Base-by-base conservation (phyloP, 2,888 invertebrate genomes). In the Mylabris sibirica region DNA sequence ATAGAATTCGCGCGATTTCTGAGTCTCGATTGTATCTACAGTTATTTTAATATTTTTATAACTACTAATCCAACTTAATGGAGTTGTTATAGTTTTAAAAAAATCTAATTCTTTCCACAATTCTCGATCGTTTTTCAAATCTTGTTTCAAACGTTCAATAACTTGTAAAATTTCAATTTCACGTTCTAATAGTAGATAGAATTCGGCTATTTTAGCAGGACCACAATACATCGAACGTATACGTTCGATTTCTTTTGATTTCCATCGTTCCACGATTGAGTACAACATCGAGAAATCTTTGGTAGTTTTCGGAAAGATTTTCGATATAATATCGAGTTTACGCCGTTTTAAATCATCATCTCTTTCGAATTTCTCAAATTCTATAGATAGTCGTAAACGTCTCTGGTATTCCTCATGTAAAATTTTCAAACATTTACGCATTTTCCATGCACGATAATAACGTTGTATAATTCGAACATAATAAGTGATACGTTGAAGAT, bases 21-120 rank as follows among this genome's bases (percentile, higher is more conserved):
- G 93, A 22, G 92, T 93, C 81, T 92, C 92, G 63, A 93, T 81
- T 0, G 95, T 93, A 75, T 96, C 93, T 92, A 97, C 92, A 73
- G 92, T 89, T 20, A 95, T 89, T 41, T 89, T 81, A 69, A 85
- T 75, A 76, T 86, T 84, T 78, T 92, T 92, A 76, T 90, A 90
- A 38, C 75, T 74, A 64, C 79, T 77, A 66, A 76, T 77, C 80
- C 81, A 83, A 67, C 90, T 89, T 57, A 93, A 88, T 0, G 97
- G 93, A 73, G 72, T 76, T 14, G 81, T 80, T 79, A 93, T 89
- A 76, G 89, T 87, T 72, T 90, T 89, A 59, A 95, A 86, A 78
- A 93, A 89, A 70, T 87, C 86, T 60, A 89, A 86, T 63, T 90
- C 88, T 73, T 87, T 89, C 66, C 88, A 88, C 73, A 90, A 88